Conservation (phyloP, 2,113 vertebrate species). For the Pluvianellus socialis region DNA sequence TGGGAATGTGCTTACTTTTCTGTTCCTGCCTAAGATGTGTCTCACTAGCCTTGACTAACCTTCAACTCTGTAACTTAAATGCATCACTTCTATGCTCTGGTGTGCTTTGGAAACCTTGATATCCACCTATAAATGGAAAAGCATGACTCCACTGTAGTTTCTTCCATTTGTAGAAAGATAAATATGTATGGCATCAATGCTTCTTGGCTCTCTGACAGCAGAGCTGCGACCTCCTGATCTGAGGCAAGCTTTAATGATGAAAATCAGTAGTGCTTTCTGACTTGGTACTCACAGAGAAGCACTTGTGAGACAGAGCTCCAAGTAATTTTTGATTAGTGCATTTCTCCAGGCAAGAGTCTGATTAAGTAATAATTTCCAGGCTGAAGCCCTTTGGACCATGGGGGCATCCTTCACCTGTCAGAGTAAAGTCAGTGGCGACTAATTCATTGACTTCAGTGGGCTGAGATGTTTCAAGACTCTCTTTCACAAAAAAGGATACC, state of each 20-base stretch:
- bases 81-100: neutral
- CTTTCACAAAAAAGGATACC: neutral
- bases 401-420: neutral
- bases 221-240: conserved; percentile 16
- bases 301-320: neutral
- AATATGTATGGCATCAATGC: neutral
- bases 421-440: neutral
- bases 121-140: neutral
- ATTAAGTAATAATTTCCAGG: conserved; percentile 39
- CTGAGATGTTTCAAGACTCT: neutral
- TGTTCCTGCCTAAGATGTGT: neutral
- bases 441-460: neutral
- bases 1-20: neutral
- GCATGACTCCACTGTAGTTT: conserved; percentile 1
- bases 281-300: neutral
- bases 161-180: conserved; percentile 17
- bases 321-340: conserved; percentile 9
- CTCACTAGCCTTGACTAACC: neutral
- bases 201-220: neutral
- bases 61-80: neutral
- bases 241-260: conserved; percentile 4
- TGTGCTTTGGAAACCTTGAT: neutral
- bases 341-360: conserved; percentile 2
- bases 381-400: neutral
- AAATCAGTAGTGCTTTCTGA: conserved; percentile 24